Percentiles rank a stretch among this genome's conserved stretches.
phyloP scores from a whole-genome alignment of 1,140 invertebrate species.

The Amphibalanus amphitrite region DNA sequence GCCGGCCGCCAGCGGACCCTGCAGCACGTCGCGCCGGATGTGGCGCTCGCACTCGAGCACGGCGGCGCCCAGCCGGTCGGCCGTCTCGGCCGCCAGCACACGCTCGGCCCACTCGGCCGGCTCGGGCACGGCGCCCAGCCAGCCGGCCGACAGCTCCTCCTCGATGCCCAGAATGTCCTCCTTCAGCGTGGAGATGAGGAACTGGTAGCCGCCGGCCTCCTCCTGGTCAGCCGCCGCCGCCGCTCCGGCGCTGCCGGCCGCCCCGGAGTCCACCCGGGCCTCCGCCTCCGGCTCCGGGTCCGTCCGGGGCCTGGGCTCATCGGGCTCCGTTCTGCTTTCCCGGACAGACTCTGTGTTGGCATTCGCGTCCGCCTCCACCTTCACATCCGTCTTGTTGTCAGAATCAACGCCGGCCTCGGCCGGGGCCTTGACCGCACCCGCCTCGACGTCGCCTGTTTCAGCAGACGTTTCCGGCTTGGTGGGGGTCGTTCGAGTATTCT shows the following conservation, averaged over 20 bases:
- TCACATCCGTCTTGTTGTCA: too few relatives aligned
- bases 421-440: too few relatives aligned
- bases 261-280: neutral
- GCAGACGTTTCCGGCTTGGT: neutral
- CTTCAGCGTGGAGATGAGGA: slow-evolving; percentile 11
- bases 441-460: neutral
- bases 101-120: slow-evolving; percentile 21
- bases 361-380: too few relatives aligned
- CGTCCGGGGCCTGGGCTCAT: neutral
- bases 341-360: too few relatives aligned
- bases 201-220: slow-evolving; percentile 11
- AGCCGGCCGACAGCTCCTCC: slow-evolving; percentile 23
- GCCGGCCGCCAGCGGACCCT: neutral
- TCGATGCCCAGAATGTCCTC: slow-evolving; percentile 20
- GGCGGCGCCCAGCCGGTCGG: neutral
- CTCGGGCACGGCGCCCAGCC: slow-evolving; percentile 26
- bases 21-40: neutral
- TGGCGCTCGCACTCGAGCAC: neutral
- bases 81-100: neutral
- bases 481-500: neutral
- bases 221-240: neutral
- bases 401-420: too few relatives aligned
- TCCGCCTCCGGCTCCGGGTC: slow-evolving; percentile 5
- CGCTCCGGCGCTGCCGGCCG: too few relatives aligned
- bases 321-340: neutral